Evolutionary conservation across 1,140 invertebrate genomes (phyloP).

Genomic region (Drosophila pachea): DNA sequence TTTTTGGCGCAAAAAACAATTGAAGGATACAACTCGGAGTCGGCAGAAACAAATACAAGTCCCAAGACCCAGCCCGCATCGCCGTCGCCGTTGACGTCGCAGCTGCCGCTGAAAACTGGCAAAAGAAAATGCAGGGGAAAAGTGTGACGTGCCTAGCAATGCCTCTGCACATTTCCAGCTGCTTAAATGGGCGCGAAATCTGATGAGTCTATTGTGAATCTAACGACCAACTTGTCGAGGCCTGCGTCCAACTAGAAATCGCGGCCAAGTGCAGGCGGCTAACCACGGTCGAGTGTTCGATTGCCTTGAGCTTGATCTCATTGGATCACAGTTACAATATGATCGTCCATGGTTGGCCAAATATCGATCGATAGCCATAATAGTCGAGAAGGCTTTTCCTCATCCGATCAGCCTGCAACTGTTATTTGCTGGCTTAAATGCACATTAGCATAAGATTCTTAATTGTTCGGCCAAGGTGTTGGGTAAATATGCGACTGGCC

Average conservation of each 20-base stretch:
- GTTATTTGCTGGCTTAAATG: conserved; percentile 7
- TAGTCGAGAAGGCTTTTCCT: too few relatives aligned
- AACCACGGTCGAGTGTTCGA: too few relatives aligned
- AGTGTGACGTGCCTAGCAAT: not conserved
- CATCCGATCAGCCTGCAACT: too few relatives aligned
- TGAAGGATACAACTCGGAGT: conserved; percentile 62
- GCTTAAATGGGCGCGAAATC: conserved; percentile 52
- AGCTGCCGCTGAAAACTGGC: conserved; percentile 12
- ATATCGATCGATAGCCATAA: too few relatives aligned
- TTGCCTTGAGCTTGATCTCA: too few relatives aligned
- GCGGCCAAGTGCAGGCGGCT: too few relatives aligned
- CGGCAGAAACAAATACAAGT: conserved; percentile 22
- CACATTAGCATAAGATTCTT: conserved; percentile 29
- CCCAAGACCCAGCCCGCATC: conserved; percentile 41
- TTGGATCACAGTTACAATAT: too few relatives aligned
- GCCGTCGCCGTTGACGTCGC: not conserved
- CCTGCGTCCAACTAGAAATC: too few relatives aligned
- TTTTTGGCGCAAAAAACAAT: conserved; percentile 72
- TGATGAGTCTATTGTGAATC: conserved; percentile 47
- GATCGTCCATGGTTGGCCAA: too few relatives aligned
- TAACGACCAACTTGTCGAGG: conserved; percentile 2
- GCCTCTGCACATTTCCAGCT: conserved; percentile 26
- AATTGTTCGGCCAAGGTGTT: conserved; percentile 46
- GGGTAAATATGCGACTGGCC: conserved; percentile 36
- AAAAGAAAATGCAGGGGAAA: conserved; percentile 10